These are phyloP conservation scores for Halcyon chelicuti DNA, from an alignment of 2,797 vertebrate species.

Conservation along the genomic window DNA sequence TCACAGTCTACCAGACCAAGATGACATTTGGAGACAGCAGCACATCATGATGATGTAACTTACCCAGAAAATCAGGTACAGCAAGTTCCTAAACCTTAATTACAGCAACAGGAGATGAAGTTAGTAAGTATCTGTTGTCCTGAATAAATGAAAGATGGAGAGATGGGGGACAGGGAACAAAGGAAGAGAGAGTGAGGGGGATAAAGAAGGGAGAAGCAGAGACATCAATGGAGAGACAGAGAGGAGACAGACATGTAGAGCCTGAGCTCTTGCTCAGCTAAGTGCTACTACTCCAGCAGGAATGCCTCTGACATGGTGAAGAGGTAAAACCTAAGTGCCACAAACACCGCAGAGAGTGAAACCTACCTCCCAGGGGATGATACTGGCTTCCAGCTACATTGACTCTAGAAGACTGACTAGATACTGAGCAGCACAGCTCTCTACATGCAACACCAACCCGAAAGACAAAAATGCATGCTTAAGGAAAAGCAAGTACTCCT, in stretches of 20 bases:
- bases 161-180: accelerated
- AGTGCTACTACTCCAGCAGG: background rate
- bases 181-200: background rate
- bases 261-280: background rate
- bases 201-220: background rate
- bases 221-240: background rate
- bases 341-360: background rate
- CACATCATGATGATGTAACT: background rate
- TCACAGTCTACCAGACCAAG: background rate
- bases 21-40: accelerated
- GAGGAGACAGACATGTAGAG: background rate
- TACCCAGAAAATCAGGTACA: background rate
- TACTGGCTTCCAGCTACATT: background rate
- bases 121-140: background rate
- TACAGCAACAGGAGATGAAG: background rate
- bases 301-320: background rate
- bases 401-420: background rate
- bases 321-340: background rate
- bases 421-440: background rate
- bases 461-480: background rate
- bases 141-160: background rate
- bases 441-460: background rate
- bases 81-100: background rate
- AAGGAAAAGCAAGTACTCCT: background rate
- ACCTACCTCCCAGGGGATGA: background rate